Base-by-base conservation (phyloP, 2,888 invertebrate genomes). In the Myopa testacea region DNA sequence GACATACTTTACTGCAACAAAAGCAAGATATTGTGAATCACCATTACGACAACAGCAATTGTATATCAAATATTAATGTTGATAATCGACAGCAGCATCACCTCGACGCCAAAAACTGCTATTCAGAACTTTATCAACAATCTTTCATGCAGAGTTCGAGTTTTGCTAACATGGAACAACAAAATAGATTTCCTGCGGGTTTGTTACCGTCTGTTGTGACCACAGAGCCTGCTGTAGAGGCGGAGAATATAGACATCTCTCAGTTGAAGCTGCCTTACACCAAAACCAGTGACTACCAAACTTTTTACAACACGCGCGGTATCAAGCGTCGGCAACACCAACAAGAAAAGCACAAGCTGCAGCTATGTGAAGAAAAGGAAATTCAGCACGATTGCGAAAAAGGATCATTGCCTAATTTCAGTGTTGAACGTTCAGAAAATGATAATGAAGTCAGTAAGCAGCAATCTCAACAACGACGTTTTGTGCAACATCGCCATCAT, bases 231-330 rank as follows among this genome's bases (percentile, higher is more conserved):
- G 14, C 69, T 37, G 71, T 71, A 10, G 71, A 71, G 19, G 70
- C 7, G 7, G 71, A 16, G 37, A 71, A 34, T 12, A 71, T 58
- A n/a, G 71, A 71, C 58, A 71, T 58, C 8, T 71, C 71, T 6
- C 71, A 71, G 19, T 58, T 71, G 7, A 71, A 71, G 38, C 37
- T 58, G 58, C 40, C 71, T 1, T 71, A 71, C n/a, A 37, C 58
- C n/a, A 71, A 71, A 71, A 16, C 71, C 40, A n/a, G 60, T 7
- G 45, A 62, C 7, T 62, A 73, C 34, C 62, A 62, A 12, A 45
- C 8, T 3, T 73, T 62, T 26, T 26, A 62, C 34, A 60, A 60
- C 72, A 26, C 45, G 14, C 12, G 37, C 19, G 34, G 26, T 19
- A 26, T 52, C 19, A 45, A 65, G 65, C 55, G 55, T 55, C 55